A percentile compares a stretch with the other conserved stretches of the same genome.
Conservation (phyloP, 2,797 vertebrate species). For the Dendrocincla tyrannina region DNA sequence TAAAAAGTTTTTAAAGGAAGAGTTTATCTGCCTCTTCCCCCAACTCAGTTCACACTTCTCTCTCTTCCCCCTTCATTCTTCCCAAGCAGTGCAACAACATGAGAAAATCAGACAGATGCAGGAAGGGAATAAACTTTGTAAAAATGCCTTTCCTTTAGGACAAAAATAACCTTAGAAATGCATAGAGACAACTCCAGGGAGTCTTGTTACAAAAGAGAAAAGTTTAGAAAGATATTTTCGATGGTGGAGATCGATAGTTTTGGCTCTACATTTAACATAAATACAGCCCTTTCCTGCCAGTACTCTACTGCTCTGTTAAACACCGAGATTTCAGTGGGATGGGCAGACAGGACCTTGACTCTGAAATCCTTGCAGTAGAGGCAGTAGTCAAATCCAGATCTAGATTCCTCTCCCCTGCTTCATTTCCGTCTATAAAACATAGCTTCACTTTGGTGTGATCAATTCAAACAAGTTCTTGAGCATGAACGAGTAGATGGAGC, state of each 20-base stretch:
- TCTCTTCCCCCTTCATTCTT: background rate
- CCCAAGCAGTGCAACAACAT: background rate
- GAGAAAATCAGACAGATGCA: background rate
- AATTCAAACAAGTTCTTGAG: background rate
- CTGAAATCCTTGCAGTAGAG: background rate
- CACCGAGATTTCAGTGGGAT: background rate
- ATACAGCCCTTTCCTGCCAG: background rate
- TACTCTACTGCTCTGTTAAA: background rate
- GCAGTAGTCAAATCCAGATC: background rate
- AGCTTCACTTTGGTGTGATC: background rate
- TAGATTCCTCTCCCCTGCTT: background rate
- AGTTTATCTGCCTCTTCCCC: background rate
- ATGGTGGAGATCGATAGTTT: background rate
- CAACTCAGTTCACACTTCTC: background rate
- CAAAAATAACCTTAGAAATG: background rate
- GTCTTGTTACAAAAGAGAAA: background rate
- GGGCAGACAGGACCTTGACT: background rate
- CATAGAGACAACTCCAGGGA: background rate
- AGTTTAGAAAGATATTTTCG: background rate
- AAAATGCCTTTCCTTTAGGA: background rate
- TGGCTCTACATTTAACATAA: background rate
- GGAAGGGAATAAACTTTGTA: background rate
- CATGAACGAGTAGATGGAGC: fast-evolving
- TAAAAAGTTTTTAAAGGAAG: background rate
- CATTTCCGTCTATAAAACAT: background rate